A percentile compares a stretch with the other conserved stretches of the same genome.
Conservation (phyloP, 2,888 invertebrate species). For the Drosophila phalerata region DNA sequence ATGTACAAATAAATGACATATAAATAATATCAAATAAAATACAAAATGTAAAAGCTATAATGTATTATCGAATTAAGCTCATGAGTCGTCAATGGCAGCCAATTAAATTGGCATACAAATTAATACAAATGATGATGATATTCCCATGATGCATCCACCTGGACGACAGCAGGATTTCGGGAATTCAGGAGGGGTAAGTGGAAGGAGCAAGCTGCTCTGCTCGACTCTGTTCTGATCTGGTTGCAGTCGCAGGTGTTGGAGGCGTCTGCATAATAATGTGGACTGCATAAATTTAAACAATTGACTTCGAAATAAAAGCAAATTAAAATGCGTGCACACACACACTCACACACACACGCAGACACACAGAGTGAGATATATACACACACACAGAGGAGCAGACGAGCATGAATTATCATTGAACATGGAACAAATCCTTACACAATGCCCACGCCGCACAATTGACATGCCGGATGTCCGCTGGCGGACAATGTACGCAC, state of each 20-base stretch:
- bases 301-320: constrained; percentile 76
- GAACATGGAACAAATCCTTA: constrained; percentile 80
- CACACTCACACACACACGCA: constrained; percentile 19
- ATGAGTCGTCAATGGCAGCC: constrained; percentile 65
- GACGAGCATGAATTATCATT: constrained; percentile 65
- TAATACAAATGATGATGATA: constrained; percentile 74
- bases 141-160: constrained; percentile 45
- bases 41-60: constrained; percentile 42
- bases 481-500: constrained; percentile 81
- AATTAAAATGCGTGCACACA: constrained; percentile 72
- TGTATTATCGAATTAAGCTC: constrained; percentile 77
- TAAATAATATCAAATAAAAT: constrained; percentile 26
- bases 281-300: constrained; percentile 73
- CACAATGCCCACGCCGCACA: constrained; percentile 85
- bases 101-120: constrained; percentile 79
- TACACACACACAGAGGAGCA: constrained; percentile 14
- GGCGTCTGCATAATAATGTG: constrained; percentile 60
- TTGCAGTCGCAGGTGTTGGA: constrained; percentile 61
- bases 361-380: background rate
- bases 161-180: background rate
- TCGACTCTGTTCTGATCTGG: constrained; percentile 14
- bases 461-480: constrained; percentile 84
- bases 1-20: constrained; percentile 19
- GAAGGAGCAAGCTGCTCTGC: background rate
- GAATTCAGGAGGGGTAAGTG: background rate